Percentiles rank a stretch among this genome's conserved stretches.
These are phyloP conservation scores for Aphelinus certus DNA, from an alignment of 1,140 invertebrate genomes.

Conservation along the genomic window DNA sequence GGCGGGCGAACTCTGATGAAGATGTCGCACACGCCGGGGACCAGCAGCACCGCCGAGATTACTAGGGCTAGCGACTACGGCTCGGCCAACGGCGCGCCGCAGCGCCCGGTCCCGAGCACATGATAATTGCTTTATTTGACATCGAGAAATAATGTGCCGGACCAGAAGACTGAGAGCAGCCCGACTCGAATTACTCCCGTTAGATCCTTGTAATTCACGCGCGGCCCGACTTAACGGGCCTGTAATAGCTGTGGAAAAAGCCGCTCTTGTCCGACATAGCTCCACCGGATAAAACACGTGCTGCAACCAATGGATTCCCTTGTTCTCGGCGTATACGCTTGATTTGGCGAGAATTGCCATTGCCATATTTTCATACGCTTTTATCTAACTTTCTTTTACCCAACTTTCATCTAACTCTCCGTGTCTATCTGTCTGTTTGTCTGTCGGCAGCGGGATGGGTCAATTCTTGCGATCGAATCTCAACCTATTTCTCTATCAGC, in stretches of 20 bases:
- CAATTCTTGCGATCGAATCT: too few relatives aligned
- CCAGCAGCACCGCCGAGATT: constrained; percentile 55
- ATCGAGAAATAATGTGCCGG: constrained; percentile 65
- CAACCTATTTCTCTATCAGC: too few relatives aligned
- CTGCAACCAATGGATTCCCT: too few relatives aligned
- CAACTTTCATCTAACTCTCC: too few relatives aligned
- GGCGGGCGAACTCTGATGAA: constrained; percentile 57
- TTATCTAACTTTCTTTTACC: too few relatives aligned
- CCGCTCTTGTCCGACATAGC: too few relatives aligned
- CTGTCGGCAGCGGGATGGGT: too few relatives aligned
- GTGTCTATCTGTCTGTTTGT: too few relatives aligned
- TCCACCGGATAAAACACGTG: too few relatives aligned
- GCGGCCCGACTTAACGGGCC: constrained; percentile 2
- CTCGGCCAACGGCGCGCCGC: constrained; percentile 51
- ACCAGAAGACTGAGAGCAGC: constrained; percentile 37
- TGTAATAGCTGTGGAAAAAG: constrained; percentile 28
- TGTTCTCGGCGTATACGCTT: too few relatives aligned
- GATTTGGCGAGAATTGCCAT: too few relatives aligned
- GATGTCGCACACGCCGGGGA: constrained; percentile 66
- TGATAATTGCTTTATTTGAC: constrained; percentile 69
- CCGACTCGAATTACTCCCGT: constrained; percentile 32
- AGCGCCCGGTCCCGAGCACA: constrained; percentile 52
- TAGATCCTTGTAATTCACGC: constrained; percentile 40
- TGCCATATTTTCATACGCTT: too few relatives aligned
- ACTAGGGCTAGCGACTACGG: constrained; percentile 53